Evolutionary conservation across 2,888 invertebrate genomes (phyloP).

Genomic region (Ophion costatus): DNA sequence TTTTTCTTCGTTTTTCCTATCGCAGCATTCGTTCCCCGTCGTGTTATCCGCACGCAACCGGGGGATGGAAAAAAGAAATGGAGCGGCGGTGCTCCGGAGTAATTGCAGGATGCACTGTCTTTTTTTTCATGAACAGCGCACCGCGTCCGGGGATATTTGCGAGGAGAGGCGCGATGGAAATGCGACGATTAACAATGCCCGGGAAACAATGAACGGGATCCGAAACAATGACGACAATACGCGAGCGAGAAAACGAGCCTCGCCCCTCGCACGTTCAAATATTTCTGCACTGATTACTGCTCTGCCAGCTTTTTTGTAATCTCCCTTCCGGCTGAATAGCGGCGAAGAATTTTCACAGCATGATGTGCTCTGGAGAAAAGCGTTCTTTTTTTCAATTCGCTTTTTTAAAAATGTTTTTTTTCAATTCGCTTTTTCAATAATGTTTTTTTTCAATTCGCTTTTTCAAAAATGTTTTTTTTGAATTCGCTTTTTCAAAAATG

Average conservation of each 20-base stretch:
- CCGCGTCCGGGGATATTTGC: conserved; percentile 62
- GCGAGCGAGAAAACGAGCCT: conserved; percentile 59
- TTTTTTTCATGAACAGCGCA: conserved; percentile 58
- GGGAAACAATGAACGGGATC: conserved; percentile 77
- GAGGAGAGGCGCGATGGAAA: conserved; percentile 62
- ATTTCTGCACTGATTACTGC: conserved; percentile 78
- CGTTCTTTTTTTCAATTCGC: not conserved
- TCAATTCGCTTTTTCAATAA: not conserved
- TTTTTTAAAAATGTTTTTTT: too few relatives aligned
- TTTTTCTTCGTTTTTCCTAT: conserved; percentile 15
- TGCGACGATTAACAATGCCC: conserved; percentile 78
- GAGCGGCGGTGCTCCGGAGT: conserved; percentile 65
- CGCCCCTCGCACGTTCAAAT: conserved; percentile 69
- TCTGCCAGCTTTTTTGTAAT: conserved; percentile 48
- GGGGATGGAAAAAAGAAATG: conserved; percentile 16
- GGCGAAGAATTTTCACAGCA: conserved; percentile 15
- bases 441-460: not conserved
- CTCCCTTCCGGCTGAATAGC: conserved; percentile 40
- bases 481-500: too few relatives aligned
- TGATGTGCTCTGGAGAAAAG: conserved; percentile 9
- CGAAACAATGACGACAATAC: conserved; percentile 76
- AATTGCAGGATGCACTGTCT: conserved; percentile 78
- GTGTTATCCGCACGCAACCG: conserved; percentile 13
- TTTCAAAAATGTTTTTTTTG: not conserved
- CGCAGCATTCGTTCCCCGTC: conserved; percentile 3